phyloP scores from a whole-genome alignment of 2,113 vertebrate genomes.

The Rhineura floridana region DNA sequence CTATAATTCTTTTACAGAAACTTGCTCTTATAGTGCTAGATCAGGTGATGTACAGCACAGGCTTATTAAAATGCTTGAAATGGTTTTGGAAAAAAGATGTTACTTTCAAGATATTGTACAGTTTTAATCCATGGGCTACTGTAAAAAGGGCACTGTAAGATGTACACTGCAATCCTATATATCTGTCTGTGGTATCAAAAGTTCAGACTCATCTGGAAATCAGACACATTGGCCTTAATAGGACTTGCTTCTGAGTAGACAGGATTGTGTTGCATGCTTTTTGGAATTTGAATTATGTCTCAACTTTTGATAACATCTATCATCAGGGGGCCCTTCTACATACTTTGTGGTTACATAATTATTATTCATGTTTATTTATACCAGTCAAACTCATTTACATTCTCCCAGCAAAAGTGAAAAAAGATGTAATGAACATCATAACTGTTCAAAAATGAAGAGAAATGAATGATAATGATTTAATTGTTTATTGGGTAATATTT shows the following conservation, averaged over 20 bases:
- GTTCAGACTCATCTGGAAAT: neutral
- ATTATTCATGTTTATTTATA: slow-evolving; percentile 32
- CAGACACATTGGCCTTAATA: neutral
- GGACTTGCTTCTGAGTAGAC: neutral
- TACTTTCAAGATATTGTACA: neutral
- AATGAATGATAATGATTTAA: neutral
- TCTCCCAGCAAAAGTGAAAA: neutral
- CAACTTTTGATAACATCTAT: neutral
- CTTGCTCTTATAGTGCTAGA: neutral
- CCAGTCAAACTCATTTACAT: rapidly evolving
- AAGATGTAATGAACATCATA: neutral
- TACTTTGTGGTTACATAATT: neutral
- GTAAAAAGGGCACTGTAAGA: neutral
- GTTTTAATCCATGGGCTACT: neutral
- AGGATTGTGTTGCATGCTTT: neutral
- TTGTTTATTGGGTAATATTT: neutral
- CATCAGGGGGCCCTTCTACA: neutral
- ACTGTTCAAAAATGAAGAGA: rapidly evolving
- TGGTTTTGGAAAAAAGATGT: neutral
- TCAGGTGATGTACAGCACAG: neutral
- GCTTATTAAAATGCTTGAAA: neutral
- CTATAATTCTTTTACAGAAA: neutral
- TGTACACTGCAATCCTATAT: neutral
- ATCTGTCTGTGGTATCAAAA: neutral
- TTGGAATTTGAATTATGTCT: neutral